Evolutionary conservation across 23 tunicate genomes (phyloP).

Genomic region (Botrylloides violaceus): DNA sequence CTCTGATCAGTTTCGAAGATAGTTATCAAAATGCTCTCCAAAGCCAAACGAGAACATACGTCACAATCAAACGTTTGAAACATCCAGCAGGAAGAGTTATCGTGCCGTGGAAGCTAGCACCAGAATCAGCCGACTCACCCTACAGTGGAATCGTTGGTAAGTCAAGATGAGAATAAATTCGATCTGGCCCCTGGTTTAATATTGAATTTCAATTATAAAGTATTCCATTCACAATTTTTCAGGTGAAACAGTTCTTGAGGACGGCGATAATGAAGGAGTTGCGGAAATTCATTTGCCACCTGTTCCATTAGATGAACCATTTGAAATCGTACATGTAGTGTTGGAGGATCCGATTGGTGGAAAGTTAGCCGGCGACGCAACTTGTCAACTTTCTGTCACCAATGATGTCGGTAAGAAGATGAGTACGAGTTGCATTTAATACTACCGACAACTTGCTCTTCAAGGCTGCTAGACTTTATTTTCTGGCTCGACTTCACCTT

Average conservation of each 20-base stretch:
- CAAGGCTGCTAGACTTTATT: too few relatives aligned
- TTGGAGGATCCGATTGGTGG: conserved; percentile 90
- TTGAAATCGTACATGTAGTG: conserved; percentile 52
- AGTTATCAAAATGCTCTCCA: conserved; percentile 29
- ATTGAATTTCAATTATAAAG: not conserved
- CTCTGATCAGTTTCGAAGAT: conserved; percentile 47
- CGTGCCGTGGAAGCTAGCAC: conserved; percentile 83
- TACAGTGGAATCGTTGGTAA: conserved; percentile 59
- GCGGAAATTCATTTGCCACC: conserved; percentile 72
- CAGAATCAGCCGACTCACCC: conserved; percentile 71
- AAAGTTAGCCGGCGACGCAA: conserved; percentile 41
- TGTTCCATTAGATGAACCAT: conserved; percentile 53
- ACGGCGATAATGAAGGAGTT: conserved; percentile 51
- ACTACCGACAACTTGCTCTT: too few relatives aligned
- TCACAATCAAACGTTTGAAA: conserved; percentile 35
- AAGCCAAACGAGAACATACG: conserved; percentile 41
- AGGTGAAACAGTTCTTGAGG: conserved; percentile 71
- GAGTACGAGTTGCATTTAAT: conserved; percentile 1
- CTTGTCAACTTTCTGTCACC: conserved; percentile 34
- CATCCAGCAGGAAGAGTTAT: conserved; percentile 43
- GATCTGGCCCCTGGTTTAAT: not conserved
- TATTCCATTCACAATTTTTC: not conserved
- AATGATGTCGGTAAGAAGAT: conserved; percentile 80
- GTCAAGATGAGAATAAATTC: too few relatives aligned
- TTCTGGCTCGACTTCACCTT: too few relatives aligned